Evolutionary conservation across 2,797 vertebrate genomes (phyloP).

Genomic region (Rhinatrema bivittatum): DNA sequence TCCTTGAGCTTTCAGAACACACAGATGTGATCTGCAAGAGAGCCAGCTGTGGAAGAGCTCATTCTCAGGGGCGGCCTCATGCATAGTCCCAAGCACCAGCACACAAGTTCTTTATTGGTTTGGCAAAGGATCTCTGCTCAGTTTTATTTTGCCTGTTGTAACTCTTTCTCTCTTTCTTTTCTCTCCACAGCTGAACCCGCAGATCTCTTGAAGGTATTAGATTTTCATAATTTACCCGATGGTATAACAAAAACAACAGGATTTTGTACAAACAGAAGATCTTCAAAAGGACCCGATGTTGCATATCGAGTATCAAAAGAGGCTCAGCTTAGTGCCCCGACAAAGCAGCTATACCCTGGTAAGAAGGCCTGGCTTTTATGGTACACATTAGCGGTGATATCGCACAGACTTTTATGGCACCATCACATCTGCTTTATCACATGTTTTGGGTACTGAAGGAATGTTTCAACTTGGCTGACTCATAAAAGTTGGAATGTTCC

Average conservation of each 20-base stretch:
- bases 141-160: constrained; percentile 8
- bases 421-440: no score
- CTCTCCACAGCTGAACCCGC: constrained; percentile 74
- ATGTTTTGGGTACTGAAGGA: no score
- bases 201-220: constrained; percentile 95
- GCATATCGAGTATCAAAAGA: constrained; percentile 88
- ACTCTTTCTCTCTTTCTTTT: background rate
- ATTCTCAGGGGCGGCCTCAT: no score
- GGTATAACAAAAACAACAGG: constrained; percentile 87
- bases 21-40: no score
- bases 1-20: no score
- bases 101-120: background rate
- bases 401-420: no score
- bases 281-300: constrained; percentile 81
- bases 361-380: constrained; percentile 15
- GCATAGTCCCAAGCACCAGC: no score
- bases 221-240: constrained; percentile 92
- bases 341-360: constrained; percentile 90
- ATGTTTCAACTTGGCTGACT: no score
- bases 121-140: accelerated
- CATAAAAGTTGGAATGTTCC: no score
- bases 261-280: constrained; percentile 78
- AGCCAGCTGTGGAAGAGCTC: no score
- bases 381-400: no score
- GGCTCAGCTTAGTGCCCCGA: constrained; percentile 91